Base-by-base conservation (phyloP, 2,888 invertebrate species). In the Acronicta psi region DNA sequence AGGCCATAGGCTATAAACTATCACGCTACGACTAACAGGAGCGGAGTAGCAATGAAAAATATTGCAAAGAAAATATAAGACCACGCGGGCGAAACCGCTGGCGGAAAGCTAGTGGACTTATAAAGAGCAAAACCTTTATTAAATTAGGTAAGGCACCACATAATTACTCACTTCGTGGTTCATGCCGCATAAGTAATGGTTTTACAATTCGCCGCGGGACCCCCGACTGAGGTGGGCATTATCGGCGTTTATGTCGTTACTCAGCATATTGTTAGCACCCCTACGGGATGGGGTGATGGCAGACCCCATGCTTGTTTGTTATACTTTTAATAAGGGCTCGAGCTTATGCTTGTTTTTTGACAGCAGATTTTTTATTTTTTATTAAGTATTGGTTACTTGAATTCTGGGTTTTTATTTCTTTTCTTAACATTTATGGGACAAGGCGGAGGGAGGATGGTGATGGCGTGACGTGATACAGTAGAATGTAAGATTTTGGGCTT, bases 261-360 rank as follows among this genome's bases (percentile, higher is more conserved):
- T 79, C 79, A 83, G 86, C 87, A 83, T 72, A 87, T 87, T 87
- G 87, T 88, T 81, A 82, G 70, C 84, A 69, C 81, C 82, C 83
- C 46, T 54, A n/a, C 18, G 37, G 57, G 29, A 63, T 59, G 45
- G 75, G 59, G 66, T 59, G 58, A 7, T 29, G 25, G 20, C 29
- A 41, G 43, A 63, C 53, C 57, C 64, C 44, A 41, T 14, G 34
- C 0, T 46, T 40, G 18, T 46, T 61, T 69, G 64, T 69, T 77
- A 75, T 60, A 61, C 23, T 66, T 77, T 57, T 65, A 60, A 72
- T 72, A 61, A 45, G 53, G 69, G 68, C 34, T 67, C 16, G 52
- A 51, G 11, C 17, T 16, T 34, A 31, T 36, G 34, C 10, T 9
- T 49, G 13, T 1, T 20, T 52, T 42, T 51, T 36, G 0, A 46